Percentiles rank a stretch among this genome's conserved stretches.
Conservation (phyloP, 1,140 invertebrate species). For the Phymastichus coffea region DNA sequence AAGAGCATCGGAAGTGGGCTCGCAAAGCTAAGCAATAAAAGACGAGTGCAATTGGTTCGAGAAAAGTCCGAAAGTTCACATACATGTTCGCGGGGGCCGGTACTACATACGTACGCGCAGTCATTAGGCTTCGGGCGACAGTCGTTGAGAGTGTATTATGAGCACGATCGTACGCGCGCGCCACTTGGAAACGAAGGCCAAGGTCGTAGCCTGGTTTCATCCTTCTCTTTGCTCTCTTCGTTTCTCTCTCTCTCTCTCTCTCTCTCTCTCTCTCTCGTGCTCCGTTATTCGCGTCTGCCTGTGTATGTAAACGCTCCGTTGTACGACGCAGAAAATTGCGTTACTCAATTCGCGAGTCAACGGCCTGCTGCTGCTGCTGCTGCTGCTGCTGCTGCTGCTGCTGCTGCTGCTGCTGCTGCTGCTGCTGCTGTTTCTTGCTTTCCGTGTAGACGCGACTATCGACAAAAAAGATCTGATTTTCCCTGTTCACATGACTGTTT, state of each 20-base stretch:
- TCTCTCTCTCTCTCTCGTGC: not conserved
- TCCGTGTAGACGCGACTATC: too few species aligned
- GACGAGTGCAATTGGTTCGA: too few species aligned
- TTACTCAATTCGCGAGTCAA: conserved; percentile 11
- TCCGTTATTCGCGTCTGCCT: conserved; percentile 11
- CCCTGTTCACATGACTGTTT: too few species aligned
- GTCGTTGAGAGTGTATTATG: conserved; percentile 9
- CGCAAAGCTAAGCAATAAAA: too few species aligned
- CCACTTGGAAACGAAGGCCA: conserved; percentile 41
- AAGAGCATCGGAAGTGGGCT: too few species aligned
- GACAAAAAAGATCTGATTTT: too few species aligned
- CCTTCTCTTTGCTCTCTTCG: conserved; percentile 5
- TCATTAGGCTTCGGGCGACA: conserved; percentile 39
- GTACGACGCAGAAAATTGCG: conserved; percentile 6
- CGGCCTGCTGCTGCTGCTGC: too few species aligned
- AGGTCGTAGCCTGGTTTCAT: conserved; percentile 33
- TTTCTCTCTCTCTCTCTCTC: not conserved
- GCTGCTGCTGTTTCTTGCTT: too few species aligned
- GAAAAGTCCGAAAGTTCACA: too few species aligned
- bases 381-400: too few species aligned
- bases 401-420: too few species aligned
- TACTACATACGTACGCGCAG: conserved; percentile 31
- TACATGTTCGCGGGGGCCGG: too few species aligned
- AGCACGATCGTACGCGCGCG: conserved; percentile 3
- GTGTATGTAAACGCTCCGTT: conserved; percentile 6